Conservation (phyloP, 2,113 vertebrate genomes). For the Otus sunia region DNA sequence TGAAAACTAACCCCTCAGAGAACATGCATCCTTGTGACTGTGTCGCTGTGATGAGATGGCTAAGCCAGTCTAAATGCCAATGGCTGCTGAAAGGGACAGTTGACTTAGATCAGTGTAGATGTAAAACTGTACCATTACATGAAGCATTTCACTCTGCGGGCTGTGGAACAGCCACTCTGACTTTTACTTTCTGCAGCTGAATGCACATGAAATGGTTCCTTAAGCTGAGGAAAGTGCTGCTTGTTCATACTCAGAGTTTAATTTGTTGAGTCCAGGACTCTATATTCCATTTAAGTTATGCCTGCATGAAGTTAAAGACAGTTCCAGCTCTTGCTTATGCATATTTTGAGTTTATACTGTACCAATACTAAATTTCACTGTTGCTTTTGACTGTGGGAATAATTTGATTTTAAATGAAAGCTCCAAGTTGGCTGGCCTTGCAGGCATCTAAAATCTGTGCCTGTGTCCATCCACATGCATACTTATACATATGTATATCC, state of each 20-base stretch:
- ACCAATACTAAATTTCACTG: background rate
- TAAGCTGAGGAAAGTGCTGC: background rate
- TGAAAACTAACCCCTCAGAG: background rate
- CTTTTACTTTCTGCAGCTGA: background rate
- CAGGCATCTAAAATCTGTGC: background rate
- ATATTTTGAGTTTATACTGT: background rate
- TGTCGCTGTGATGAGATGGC: background rate
- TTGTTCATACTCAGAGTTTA: background rate
- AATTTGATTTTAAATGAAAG: background rate
- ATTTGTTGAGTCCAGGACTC: background rate
- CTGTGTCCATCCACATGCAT: background rate
- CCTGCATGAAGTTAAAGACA: background rate
- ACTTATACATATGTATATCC: rapidly evolving
- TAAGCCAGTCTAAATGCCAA: background rate
- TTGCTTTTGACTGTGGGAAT: background rate
- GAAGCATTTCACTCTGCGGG: background rate
- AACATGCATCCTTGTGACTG: background rate
- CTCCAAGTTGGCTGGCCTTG: background rate
- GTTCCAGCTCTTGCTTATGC: background rate
- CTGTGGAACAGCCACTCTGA: background rate
- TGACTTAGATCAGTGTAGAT: background rate
- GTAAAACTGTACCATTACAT: background rate
- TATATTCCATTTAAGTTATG: background rate
- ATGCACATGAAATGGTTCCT: background rate
- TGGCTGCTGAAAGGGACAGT: background rate